These are phyloP conservation scores for Drosophila putrida DNA, from an alignment of 2,888 invertebrate genomes.

Conservation along the genomic window DNA sequence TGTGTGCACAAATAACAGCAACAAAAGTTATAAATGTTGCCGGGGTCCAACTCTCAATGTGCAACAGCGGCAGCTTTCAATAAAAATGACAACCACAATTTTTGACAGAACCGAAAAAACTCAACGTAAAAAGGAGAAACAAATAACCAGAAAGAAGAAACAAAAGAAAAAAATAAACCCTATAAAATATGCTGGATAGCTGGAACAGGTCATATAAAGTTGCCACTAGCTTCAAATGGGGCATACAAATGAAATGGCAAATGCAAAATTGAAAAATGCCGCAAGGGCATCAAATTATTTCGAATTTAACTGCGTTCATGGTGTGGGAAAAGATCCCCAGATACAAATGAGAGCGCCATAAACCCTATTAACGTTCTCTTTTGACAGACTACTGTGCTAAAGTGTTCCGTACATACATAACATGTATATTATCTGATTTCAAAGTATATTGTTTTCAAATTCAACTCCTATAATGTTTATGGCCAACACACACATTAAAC, in stretches of 20 bases:
- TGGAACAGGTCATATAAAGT: constrained; percentile 50
- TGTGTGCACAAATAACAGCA: constrained; percentile 71
- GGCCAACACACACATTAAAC: constrained; percentile 6
- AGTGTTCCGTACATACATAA: constrained; percentile 12
- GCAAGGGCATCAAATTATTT: constrained; percentile 51
- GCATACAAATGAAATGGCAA: constrained; percentile 57
- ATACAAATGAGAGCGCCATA: constrained; percentile 34
- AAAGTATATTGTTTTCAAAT: constrained; percentile 46
- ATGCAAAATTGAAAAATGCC: constrained; percentile 59
- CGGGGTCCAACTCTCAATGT: constrained; percentile 32
- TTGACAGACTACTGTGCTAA: constrained; percentile 40
- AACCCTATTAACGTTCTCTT: constrained; percentile 38
- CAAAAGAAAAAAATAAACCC: constrained; percentile 3
- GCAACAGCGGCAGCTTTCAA: constrained; percentile 60
- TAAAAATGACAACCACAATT: constrained; percentile 69
- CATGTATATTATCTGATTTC: constrained; percentile 34
- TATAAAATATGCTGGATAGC: constrained; percentile 61
- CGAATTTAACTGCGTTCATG: constrained; percentile 24
- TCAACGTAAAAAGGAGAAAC: constrained; percentile 8
- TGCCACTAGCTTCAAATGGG: constrained; percentile 44
- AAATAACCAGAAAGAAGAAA: constrained; percentile 1
- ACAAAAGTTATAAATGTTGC: constrained; percentile 65
- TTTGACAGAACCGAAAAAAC: constrained; percentile 60
- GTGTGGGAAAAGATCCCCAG: constrained; percentile 58
- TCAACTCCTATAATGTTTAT: constrained; percentile 41